Evolutionary conservation across 2,113 vertebrate genomes (phyloP).

Genomic region (Piaya cayana): DNA sequence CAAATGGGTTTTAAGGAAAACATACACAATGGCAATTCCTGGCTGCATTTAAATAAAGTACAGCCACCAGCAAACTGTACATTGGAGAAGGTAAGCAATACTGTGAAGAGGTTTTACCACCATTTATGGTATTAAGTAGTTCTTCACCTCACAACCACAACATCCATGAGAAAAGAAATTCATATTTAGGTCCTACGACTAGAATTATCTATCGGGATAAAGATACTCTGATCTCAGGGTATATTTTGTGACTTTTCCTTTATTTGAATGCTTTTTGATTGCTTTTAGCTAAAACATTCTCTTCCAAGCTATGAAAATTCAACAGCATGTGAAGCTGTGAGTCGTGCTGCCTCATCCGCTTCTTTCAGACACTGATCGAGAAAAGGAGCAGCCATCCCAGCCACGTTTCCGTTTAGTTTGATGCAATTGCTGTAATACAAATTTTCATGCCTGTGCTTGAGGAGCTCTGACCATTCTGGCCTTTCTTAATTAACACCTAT

Average conservation of each 20-base stretch:
- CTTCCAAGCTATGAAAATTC: neutral
- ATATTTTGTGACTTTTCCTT: neutral
- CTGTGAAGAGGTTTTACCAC: neutral
- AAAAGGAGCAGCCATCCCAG: neutral
- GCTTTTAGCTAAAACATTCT: neutral
- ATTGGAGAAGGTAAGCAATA: neutral
- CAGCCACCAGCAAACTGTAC: neutral
- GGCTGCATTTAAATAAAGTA: neutral
- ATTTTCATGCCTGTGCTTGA: neutral
- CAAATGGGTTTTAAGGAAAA: neutral
- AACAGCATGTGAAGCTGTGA: neutral
- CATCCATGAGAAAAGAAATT: neutral
- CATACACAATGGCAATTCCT: neutral
- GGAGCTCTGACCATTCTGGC: neutral
- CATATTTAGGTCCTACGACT: neutral
- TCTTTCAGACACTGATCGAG: neutral
- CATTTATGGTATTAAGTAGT: neutral
- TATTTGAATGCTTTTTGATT: neutral
- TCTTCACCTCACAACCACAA: neutral
- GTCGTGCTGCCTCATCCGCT: neutral
- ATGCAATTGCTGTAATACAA: neutral
- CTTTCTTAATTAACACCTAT: constrained; percentile 1
- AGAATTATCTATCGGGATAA: neutral
- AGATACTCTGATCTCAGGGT: neutral
- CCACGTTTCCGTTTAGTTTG: neutral